Percentiles rank a stretch among this genome's conserved stretches.
Conservation (phyloP, 2,888 invertebrate species). For the Pandemis cinnamomeana region DNA sequence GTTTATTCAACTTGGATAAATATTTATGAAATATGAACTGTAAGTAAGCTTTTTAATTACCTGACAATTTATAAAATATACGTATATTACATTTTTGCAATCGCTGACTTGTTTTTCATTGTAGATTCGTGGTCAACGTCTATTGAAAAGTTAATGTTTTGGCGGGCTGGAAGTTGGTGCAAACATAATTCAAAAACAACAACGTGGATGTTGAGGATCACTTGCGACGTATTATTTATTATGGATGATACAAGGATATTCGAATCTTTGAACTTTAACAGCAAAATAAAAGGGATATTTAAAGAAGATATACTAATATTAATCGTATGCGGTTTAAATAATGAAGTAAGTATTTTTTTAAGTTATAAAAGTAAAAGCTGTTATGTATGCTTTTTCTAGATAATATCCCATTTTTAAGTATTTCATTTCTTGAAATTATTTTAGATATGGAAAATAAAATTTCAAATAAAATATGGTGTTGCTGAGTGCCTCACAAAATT, state of each 20-base stretch:
- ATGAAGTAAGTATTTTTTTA: slow-evolving; percentile 56
- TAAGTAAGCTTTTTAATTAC: slow-evolving; percentile 15
- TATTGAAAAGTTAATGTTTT: slow-evolving; percentile 69
- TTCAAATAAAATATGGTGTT: slow-evolving; percentile 62
- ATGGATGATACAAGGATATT: slow-evolving; percentile 60
- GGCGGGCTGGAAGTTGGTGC: slow-evolving; percentile 63
- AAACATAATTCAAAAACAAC: slow-evolving; percentile 54
- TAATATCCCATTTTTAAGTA: too few species aligned
- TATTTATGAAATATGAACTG: slow-evolving; percentile 18
- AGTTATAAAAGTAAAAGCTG: neutral
- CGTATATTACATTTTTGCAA: neutral
- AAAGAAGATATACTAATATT: slow-evolving; percentile 70
- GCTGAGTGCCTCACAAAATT: slow-evolving; percentile 56
- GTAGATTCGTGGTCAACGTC: slow-evolving; percentile 54
- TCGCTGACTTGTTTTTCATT: slow-evolving; percentile 35
- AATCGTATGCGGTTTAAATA: slow-evolving; percentile 51
- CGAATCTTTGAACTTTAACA: slow-evolving; percentile 65
- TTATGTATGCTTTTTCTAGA: too few species aligned
- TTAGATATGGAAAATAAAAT: slow-evolving; percentile 72
- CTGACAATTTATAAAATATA: neutral
- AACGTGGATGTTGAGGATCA: slow-evolving; percentile 54
- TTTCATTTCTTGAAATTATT: slow-evolving; percentile 12
- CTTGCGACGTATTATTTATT: slow-evolving; percentile 68
- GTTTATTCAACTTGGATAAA: neutral
- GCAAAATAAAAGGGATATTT: slow-evolving; percentile 70